Conservation (phyloP, 2,113 vertebrate genomes). For the Xenotilapia flavipinnis region DNA sequence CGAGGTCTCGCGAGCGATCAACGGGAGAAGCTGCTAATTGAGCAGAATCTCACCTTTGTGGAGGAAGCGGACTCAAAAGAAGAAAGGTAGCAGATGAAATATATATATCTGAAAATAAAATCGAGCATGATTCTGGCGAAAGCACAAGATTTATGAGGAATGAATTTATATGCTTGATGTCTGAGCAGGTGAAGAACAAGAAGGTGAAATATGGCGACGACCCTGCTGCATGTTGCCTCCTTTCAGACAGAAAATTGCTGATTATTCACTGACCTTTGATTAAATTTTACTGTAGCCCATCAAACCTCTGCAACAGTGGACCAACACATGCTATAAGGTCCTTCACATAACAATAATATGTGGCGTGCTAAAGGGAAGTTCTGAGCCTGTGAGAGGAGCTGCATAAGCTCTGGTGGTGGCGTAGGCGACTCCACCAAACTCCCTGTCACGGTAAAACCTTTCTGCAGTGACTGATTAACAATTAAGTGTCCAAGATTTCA, state of each 20-base stretch:
- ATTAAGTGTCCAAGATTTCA: background rate
- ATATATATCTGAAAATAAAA: background rate
- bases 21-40: background rate
- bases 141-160: background rate
- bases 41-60: background rate
- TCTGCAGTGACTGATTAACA: background rate
- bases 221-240: background rate
- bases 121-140: rapidly evolving
- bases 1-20: background rate
- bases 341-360: background rate
- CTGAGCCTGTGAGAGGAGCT: background rate
- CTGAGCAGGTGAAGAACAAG: background rate
- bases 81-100: background rate
- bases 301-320: background rate
- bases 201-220: background rate
- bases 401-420: rapidly evolving
- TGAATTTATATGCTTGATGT: no score
- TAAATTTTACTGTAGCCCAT: background rate
- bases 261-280: conserved; percentile 8
- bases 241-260: background rate
- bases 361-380: background rate
- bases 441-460: background rate
- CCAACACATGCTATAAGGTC: background rate
- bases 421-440: background rate
- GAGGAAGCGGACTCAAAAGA: no score